Conservation (phyloP, 2,797 vertebrate species). For the Lindbergichthys nudifrons region DNA sequence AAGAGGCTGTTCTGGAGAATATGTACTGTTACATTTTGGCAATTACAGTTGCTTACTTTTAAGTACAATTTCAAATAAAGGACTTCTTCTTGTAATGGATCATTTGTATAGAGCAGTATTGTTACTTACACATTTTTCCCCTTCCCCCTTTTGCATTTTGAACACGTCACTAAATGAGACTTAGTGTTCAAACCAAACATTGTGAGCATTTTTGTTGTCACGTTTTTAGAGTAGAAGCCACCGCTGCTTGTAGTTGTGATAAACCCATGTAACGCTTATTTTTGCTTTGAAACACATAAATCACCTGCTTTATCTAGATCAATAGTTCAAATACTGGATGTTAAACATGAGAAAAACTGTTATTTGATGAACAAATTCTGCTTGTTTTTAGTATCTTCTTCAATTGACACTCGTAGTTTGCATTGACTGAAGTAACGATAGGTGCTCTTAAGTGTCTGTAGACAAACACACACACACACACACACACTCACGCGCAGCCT, state of each 20-base stretch:
- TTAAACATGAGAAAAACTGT: background rate
- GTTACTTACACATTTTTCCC: background rate
- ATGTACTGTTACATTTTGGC: background rate
- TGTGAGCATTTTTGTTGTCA: background rate
- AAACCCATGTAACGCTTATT: slow-evolving; percentile 10
- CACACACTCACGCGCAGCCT: slow-evolving; percentile 21
- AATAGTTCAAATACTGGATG: background rate
- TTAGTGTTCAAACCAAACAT: background rate
- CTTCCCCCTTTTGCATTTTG: background rate
- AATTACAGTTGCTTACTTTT: background rate
- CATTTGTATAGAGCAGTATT: background rate
- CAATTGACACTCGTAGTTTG: slow-evolving; percentile 6
- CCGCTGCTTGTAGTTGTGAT: background rate
- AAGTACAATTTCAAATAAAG: background rate
- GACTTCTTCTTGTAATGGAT: background rate
- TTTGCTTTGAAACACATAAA: slow-evolving; percentile 2
- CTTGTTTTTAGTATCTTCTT: slow-evolving; percentile 1
- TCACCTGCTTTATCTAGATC: background rate
- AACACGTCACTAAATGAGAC: background rate
- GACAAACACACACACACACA: slow-evolving; percentile 26
- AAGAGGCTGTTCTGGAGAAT: background rate
- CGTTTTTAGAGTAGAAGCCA: background rate
- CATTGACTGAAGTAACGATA: slow-evolving; percentile 40
- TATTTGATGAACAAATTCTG: slow-evolving; percentile 1
- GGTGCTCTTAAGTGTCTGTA: slow-evolving; percentile 34